Percentiles rank a stretch among this genome's conserved stretches.
Evolutionary conservation across 2,888 invertebrate genomes (phyloP).

Genomic region (Hymenopus coronatus): DNA sequence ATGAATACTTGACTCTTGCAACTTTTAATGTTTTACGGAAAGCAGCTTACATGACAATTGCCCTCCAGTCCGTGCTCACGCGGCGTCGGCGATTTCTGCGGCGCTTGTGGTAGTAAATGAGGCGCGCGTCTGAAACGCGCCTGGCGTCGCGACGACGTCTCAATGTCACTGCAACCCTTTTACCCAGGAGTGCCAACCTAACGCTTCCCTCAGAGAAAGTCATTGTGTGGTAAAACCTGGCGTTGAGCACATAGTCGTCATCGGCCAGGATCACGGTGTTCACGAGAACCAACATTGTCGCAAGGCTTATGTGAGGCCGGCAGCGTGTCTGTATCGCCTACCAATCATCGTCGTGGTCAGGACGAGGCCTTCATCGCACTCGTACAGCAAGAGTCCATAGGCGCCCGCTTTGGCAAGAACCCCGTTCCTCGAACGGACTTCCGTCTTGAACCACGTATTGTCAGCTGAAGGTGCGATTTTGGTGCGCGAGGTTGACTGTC

Average conservation of each 20-base stretch:
- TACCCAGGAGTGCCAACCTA: conserved; percentile 34
- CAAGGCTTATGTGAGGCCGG: conserved; percentile 32
- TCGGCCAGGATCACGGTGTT: conserved; percentile 51
- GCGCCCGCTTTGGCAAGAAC: not conserved
- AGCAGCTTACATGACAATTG: not conserved
- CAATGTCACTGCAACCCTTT: conserved; percentile 35
- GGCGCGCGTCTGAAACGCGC: conserved; percentile 31
- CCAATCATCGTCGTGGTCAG: not conserved
- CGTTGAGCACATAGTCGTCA: conserved; percentile 46
- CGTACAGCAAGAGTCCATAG: not conserved
- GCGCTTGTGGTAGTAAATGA: not conserved
- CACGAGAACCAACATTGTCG: conserved; percentile 41
- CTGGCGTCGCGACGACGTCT: conserved; percentile 33
- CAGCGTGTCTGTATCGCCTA: conserved; percentile 33
- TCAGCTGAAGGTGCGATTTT: conserved; percentile 45
- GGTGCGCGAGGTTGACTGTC: not conserved
- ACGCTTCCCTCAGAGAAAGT: conserved; percentile 37
- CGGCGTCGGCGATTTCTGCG: not conserved
- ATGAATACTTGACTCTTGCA: too few relatives aligned
- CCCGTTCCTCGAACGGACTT: not conserved
- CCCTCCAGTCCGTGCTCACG: not conserved
- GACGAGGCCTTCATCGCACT: not conserved
- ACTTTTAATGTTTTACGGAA: too few relatives aligned
- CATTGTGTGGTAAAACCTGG: conserved; percentile 49
- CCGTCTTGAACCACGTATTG: conserved; percentile 38